Conservation (phyloP, 2,797 vertebrate species). For the Pelochelys cantorii region DNA sequence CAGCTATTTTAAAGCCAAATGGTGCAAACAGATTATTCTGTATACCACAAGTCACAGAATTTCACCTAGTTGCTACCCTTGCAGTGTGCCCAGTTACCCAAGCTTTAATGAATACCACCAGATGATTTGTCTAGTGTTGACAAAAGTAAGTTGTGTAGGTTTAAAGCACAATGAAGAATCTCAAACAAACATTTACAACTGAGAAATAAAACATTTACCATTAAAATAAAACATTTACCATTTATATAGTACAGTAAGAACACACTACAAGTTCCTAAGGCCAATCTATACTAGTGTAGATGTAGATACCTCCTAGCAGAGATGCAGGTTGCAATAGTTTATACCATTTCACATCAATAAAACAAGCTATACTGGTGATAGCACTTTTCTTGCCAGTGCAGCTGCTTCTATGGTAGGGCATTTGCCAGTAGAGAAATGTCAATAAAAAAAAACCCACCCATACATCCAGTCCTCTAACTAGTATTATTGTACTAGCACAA, state of each 20-base stretch:
- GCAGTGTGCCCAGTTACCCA: neutral
- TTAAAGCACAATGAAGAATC: constrained; percentile 3
- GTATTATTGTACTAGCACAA: neutral
- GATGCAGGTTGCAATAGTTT: neutral
- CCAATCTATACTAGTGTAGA: neutral
- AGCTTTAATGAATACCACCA: constrained; percentile 9
- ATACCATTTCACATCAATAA: neutral
- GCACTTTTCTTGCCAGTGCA: neutral
- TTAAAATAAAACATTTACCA: neutral
- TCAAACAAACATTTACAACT: constrained; percentile 17
- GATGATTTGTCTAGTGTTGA: constrained; percentile 21
- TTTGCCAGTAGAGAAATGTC: neutral
- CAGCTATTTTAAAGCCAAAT: constrained; percentile 1
- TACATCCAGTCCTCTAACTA: neutral
- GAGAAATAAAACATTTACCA: neutral
- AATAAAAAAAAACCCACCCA: rapidly evolving
- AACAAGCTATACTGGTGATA: neutral
- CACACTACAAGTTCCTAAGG: neutral
- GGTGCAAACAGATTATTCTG: neutral
- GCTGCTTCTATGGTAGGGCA: neutral
- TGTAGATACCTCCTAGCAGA: neutral
- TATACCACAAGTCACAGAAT: constrained; percentile 7
- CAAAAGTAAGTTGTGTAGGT: constrained; percentile 13
- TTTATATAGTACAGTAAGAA: constrained; percentile 30
- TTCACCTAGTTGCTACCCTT: neutral